A percentile compares a stretch with the other conserved stretches of the same genome.
Evolutionary conservation across 2,113 vertebrate species (phyloP).

Genomic region (Marmota flaviventris): DNA sequence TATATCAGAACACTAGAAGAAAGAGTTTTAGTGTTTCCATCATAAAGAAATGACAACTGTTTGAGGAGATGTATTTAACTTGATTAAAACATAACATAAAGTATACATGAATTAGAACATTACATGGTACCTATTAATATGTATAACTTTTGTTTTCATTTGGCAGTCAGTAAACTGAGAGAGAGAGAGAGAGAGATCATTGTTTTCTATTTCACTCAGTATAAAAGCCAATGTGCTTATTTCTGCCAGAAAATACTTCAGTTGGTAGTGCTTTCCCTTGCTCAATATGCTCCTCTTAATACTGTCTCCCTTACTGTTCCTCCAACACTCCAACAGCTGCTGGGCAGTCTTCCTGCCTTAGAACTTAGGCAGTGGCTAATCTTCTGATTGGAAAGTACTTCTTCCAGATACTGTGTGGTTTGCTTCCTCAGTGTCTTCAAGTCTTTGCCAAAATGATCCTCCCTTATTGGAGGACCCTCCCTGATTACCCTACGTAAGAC

Average conservation of each 20-base stretch:
- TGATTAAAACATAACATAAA: not conserved
- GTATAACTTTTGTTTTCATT: not conserved
- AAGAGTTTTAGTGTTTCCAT: not conserved
- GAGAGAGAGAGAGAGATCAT: too few species aligned
- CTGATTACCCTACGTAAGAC: not conserved
- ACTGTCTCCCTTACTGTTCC: not conserved
- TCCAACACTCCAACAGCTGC: not conserved
- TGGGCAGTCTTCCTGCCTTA: not conserved
- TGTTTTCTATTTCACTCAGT: not conserved
- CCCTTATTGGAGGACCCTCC: not conserved
- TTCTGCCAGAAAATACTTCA: not conserved
- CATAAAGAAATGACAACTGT: not conserved
- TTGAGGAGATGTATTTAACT: not conserved
- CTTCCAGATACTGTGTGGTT: not conserved
- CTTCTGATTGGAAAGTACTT: not conserved
- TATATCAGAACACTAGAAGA: not conserved
- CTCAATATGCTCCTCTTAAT: too few species aligned
- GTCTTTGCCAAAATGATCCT: not conserved
- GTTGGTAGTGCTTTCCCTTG: accelerated
- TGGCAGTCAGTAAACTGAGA: not conserved
- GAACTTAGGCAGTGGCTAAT: not conserved
- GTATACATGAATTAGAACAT: not conserved
- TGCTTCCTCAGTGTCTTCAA: not conserved
- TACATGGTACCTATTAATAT: not conserved
- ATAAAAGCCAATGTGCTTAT: not conserved